phyloP scores from a whole-genome alignment of 2,113 vertebrate species.

The Mobula hypostoma region DNA sequence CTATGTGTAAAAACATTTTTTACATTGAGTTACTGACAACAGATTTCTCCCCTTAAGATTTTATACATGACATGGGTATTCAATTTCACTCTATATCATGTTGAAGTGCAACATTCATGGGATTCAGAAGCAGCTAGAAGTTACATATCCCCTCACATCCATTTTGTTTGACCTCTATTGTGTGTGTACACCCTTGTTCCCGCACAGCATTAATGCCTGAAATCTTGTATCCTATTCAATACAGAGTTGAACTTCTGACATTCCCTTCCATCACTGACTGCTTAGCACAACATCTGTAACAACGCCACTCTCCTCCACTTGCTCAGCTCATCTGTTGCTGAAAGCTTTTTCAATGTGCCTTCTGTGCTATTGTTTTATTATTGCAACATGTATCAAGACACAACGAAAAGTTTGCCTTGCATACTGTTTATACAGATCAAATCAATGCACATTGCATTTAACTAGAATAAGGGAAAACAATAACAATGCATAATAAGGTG shows the following conservation, averaged over 20 bases:
- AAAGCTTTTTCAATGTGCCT: not conserved
- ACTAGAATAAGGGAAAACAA: too few species aligned
- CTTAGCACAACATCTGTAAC: not conserved
- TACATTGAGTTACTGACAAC: not conserved
- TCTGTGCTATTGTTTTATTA: not conserved
- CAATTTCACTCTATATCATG: not conserved
- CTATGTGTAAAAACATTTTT: not conserved
- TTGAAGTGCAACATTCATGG: not conserved
- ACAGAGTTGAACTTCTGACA: not conserved
- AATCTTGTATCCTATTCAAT: not conserved
- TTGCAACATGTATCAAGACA: too few species aligned
- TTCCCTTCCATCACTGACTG: not conserved
- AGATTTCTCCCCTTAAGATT: not conserved
- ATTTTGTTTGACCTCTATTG: not conserved
- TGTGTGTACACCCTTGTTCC: not conserved
- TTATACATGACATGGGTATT: not conserved
- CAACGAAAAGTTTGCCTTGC: too few species aligned
- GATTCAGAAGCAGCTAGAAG: not conserved
- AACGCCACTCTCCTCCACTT: not conserved
- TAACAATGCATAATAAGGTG: too few species aligned
- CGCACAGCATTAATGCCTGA: not conserved
- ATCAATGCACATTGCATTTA: too few species aligned
- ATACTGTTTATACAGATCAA: too few species aligned
- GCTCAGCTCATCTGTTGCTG: not conserved
- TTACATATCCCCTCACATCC: not conserved